Percentiles rank a stretch among this genome's conserved stretches.
Conservation (phyloP, 2,888 invertebrate genomes). For the Dioctria linearis region DNA sequence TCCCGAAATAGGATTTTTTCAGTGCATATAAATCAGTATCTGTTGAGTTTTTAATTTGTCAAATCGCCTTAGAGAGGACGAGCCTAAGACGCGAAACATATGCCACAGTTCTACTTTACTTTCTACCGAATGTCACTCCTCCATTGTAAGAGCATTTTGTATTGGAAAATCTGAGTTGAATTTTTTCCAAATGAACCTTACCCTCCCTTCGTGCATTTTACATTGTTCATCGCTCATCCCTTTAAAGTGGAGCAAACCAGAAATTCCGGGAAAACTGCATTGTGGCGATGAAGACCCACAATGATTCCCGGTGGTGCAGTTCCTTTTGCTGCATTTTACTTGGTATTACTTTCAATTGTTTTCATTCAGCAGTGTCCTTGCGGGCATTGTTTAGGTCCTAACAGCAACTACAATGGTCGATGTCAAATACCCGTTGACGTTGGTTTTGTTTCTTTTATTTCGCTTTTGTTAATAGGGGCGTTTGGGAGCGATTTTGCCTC, state of each 20-base stretch:
- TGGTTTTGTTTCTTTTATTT: conserved; percentile 36
- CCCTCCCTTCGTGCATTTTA: conserved; percentile 19
- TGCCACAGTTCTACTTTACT: not conserved
- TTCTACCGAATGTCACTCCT: no score
- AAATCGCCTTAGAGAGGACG: conserved; percentile 15
- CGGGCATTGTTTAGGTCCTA: conserved; percentile 46
- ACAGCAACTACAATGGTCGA: conserved; percentile 43
- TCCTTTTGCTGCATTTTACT: conserved; percentile 51
- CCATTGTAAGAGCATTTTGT: conserved; percentile 32
- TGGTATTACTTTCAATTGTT: conserved; percentile 51
- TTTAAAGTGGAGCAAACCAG: not conserved
- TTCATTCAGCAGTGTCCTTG: conserved; percentile 44
- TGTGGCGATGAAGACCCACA: conserved; percentile 40
- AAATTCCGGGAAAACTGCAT: conserved; percentile 24
- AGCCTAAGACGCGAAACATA: not conserved
- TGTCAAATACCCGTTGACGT: conserved; percentile 43
- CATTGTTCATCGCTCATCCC: conserved; percentile 20
- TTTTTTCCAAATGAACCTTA: not conserved
- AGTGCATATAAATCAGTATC: conserved; percentile 50
- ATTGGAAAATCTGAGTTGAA: conserved; percentile 43
- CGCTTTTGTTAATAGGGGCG: conserved; percentile 13
- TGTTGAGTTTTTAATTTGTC: conserved; percentile 46
- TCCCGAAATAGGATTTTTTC: conserved; percentile 4
- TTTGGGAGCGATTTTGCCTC: conserved; percentile 6
- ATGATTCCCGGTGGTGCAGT: conserved; percentile 49